phyloP scores from a whole-genome alignment of 2,888 invertebrate genomes.

The Aporophyla lueneburgensis region DNA sequence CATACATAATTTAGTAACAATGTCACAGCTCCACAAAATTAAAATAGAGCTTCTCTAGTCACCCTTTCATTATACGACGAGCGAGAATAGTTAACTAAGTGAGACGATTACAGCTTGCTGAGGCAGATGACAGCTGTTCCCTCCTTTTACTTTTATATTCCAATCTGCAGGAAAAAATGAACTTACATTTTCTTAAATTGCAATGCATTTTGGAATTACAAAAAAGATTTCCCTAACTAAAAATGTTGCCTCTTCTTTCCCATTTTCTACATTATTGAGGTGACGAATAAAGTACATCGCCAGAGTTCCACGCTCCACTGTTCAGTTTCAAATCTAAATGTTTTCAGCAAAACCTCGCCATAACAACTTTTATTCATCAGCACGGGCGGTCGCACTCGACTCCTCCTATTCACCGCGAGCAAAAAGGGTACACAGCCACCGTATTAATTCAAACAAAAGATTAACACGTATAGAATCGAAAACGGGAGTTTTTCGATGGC shows the following conservation, averaged over 20 bases:
- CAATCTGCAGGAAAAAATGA: constrained; percentile 43
- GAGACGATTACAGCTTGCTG: constrained; percentile 62
- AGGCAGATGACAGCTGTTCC: constrained; percentile 55
- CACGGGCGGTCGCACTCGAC: constrained; percentile 51
- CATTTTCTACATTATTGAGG: constrained; percentile 21
- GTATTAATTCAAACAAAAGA: constrained; percentile 79
- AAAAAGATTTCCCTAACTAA: constrained; percentile 14
- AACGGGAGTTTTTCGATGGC: constrained; percentile 75
- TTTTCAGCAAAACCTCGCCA: constrained; percentile 55
- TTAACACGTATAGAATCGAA: constrained; percentile 75
- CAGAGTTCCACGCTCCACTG: constrained; percentile 30
- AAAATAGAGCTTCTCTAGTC: constrained; percentile 51
- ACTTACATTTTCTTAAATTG: constrained; percentile 41
- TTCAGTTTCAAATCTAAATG: constrained; percentile 55
- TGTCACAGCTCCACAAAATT: constrained; percentile 51
- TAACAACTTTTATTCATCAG: constrained; percentile 67
- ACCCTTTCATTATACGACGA: constrained; percentile 56
- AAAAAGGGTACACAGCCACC: constrained; percentile 73
- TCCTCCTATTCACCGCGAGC: constrained; percentile 71
- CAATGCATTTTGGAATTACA: constrained; percentile 49
- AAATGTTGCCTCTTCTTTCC: constrained; percentile 19
- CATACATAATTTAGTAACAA: constrained; percentile 59
- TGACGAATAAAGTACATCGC: constrained; percentile 24
- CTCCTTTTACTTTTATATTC: constrained; percentile 54
- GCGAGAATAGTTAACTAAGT: constrained; percentile 60